Evolutionary conservation across 2,888 invertebrate species (phyloP).

Genomic region (Megaustenia siamemsis): DNA sequence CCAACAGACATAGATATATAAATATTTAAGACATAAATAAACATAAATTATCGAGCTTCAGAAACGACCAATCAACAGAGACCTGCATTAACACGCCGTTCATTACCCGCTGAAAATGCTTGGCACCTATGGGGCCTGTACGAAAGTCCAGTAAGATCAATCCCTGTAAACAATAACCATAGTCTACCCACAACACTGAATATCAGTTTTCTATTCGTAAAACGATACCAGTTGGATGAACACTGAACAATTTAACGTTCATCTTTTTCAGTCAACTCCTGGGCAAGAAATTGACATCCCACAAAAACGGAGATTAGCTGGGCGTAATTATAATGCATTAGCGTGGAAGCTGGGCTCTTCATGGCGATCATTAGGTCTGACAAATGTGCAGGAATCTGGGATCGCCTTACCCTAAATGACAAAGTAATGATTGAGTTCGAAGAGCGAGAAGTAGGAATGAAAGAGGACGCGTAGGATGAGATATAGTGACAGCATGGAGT

Average conservation of each 20-base stretch:
- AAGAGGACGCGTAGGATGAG: background rate
- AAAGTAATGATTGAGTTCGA: conserved; percentile 20
- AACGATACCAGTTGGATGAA: background rate
- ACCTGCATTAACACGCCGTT: too few relatives aligned
- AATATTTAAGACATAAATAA: too few relatives aligned
- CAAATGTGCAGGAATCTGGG: background rate
- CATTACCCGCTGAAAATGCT: too few relatives aligned
- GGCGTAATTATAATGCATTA: conserved; percentile 21
- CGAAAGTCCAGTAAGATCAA: too few relatives aligned
- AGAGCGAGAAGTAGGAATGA: background rate
- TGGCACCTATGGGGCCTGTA: too few relatives aligned
- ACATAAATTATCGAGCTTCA: too few relatives aligned
- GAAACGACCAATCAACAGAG: too few relatives aligned
- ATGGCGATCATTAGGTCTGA: background rate
- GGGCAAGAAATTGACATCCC: background rate
- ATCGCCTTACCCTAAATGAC: conserved; percentile 4
- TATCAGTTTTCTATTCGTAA: background rate
- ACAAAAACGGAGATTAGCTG: background rate
- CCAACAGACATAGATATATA: too few relatives aligned
- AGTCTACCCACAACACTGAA: too few relatives aligned
- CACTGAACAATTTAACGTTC: background rate
- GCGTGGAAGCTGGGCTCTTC: background rate
- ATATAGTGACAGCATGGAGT: background rate
- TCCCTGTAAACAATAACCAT: too few relatives aligned
- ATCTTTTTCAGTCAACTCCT: background rate